A percentile compares a stretch with the other conserved stretches of the same genome.
Evolutionary conservation across 2,888 invertebrate genomes (phyloP).

Genomic region (Eupithecia centaureata): DNA sequence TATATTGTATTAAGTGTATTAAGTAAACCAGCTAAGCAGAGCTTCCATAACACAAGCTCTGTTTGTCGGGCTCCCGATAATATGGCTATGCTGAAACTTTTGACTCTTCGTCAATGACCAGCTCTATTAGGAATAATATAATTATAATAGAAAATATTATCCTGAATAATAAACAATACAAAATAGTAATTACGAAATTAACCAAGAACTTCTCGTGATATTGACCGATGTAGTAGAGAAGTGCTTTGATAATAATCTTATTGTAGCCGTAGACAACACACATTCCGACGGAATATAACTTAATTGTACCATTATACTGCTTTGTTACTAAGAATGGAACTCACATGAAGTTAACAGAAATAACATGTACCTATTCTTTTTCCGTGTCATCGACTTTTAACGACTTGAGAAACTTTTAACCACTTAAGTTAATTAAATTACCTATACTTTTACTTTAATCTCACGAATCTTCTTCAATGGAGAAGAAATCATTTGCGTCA

Average conservation of each 20-base stretch:
- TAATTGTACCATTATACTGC: not conserved
- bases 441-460: slow-evolving; percentile 27
- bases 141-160: too few relatives aligned
- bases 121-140: too few relatives aligned
- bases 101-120: too few relatives aligned
- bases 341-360: slow-evolving; percentile 1
- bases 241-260: slow-evolving; percentile 2
- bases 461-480: slow-evolving; percentile 23
- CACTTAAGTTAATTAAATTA: slow-evolving; percentile 18
- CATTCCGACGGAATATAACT: not conserved
- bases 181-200: not conserved
- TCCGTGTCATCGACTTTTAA: slow-evolving; percentile 26
- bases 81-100: too few relatives aligned
- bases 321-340: not conserved
- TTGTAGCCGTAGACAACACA: not conserved
- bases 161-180: not conserved
- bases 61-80: too few relatives aligned
- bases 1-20: too few relatives aligned
- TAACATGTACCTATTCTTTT: slow-evolving; percentile 1
- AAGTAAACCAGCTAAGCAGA: too few relatives aligned
- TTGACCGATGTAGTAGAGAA: not conserved
- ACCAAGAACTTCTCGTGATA: not conserved
- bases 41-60: too few relatives aligned
- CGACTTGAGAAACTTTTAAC: not conserved
- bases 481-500: slow-evolving; percentile 26